phyloP scores from a whole-genome alignment of 2,888 invertebrate species.

The Schizotus pectinicornis region DNA sequence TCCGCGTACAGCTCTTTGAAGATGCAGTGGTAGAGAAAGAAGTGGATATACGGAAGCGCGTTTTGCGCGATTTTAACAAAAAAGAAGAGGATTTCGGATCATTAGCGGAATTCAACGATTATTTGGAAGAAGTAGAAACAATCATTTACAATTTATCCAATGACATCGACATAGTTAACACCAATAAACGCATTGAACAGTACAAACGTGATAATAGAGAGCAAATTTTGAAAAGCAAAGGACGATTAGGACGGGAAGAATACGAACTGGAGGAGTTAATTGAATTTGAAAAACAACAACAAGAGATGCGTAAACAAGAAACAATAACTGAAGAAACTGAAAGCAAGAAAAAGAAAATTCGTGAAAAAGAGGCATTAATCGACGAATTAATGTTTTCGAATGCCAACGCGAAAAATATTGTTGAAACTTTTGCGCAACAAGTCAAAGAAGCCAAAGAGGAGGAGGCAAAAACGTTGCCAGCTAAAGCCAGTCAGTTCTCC shows the following conservation, averaged over 20 bases:
- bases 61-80: conserved; percentile 91
- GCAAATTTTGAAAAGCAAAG: conserved; percentile 80
- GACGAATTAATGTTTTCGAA: conserved; percentile 95
- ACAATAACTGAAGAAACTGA: conserved; percentile 70
- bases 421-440: conserved; percentile 79
- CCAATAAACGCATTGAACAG: conserved; percentile 88
- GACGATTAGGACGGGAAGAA: conserved; percentile 79
- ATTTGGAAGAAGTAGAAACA: conserved; percentile 92
- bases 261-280: conserved; percentile 85
- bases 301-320: conserved; percentile 76
- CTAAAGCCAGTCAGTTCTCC: conserved; percentile 77
- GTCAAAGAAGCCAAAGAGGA: conserved; percentile 71
- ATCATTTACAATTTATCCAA: conserved; percentile 90
- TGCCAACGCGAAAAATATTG: conserved; percentile 85
- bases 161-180: conserved; percentile 86
- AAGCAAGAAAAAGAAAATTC: conserved; percentile 80
- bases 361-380: conserved; percentile 89
- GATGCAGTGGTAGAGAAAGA: conserved; percentile 97
- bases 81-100: conserved; percentile 91
- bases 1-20: conserved; percentile 94
- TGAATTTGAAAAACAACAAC: conserved; percentile 80
- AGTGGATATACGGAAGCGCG: conserved; percentile 89
- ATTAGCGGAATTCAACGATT: conserved; percentile 90
- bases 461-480: conserved; percentile 53
- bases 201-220: conserved; percentile 92